Percentiles rank a stretch among this genome's conserved stretches.
Conservation (phyloP, 2,113 vertebrate genomes). For the Macquaria australasica region DNA sequence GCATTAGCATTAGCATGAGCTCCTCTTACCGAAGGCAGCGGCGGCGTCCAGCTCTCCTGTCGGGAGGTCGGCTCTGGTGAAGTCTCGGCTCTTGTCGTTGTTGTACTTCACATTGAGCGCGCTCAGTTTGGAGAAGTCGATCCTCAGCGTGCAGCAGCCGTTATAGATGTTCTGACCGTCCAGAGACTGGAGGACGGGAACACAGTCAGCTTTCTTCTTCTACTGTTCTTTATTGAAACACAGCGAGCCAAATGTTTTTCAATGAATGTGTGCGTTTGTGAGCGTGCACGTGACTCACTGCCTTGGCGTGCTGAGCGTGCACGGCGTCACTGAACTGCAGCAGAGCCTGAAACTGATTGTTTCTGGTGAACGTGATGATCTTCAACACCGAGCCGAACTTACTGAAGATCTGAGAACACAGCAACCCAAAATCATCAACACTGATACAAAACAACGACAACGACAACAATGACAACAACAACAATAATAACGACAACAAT, state of each 20-base stretch:
- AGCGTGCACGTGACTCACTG: conserved; percentile 50
- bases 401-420: conserved; percentile 68
- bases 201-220: too few species aligned
- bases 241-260: too few species aligned
- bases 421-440: neutral
- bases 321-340: conserved; percentile 67
- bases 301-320: conserved; percentile 72
- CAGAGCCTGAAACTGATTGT: conserved; percentile 76
- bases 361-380: conserved; percentile 74
- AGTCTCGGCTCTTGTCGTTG: conserved; percentile 76
- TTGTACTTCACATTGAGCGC: conserved; percentile 74
- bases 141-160: conserved; percentile 71
- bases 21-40: conserved; percentile 49
- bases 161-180: conserved; percentile 77
- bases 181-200: conserved; percentile 55
- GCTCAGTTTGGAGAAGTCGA: conserved; percentile 74
- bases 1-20: neutral
- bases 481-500: too few species aligned
- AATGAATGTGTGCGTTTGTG: neutral
- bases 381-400: conserved; percentile 71
- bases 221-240: too few species aligned
- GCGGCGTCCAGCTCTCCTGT: conserved; percentile 63
- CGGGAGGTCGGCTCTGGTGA: conserved; percentile 69
- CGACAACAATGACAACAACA: too few species aligned
- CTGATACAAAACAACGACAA: neutral